Evolutionary conservation across 2,113 vertebrate species (phyloP).

Genomic region (Coreoperca whiteheadi): DNA sequence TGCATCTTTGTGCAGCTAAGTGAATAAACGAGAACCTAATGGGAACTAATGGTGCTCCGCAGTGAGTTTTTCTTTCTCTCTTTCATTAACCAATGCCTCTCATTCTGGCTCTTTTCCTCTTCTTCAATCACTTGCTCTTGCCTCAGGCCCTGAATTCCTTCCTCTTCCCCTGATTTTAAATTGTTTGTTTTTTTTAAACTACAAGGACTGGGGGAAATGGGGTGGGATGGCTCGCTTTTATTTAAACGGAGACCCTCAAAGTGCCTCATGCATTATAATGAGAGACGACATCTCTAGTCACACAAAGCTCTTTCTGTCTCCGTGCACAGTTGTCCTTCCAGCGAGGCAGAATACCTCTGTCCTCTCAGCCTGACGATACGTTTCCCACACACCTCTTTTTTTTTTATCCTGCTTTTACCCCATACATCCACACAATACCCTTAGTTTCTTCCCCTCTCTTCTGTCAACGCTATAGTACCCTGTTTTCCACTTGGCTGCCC

Average conservation of each 20-base stretch:
- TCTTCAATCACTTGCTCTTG: conserved; percentile 41
- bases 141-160: conserved; percentile 60
- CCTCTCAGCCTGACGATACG: conserved; percentile 30
- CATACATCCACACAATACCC: conserved; percentile 62
- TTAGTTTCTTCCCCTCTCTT: conserved; percentile 17
- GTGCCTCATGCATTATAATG: conserved; percentile 76
- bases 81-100: conserved; percentile 45
- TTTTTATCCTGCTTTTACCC: conserved; percentile 26
- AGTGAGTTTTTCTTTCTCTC: conserved; percentile 41
- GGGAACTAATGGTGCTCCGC: conserved; percentile 52
- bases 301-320: conserved; percentile 70
- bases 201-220: conserved; percentile 25
- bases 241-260: conserved; percentile 67
- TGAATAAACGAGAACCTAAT: conserved; percentile 65
- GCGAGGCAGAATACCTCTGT: conserved; percentile 48
- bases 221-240: conserved; percentile 53
- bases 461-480: conserved; percentile 54
- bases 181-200: conserved; percentile 20
- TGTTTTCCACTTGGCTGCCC: conserved; percentile 72
- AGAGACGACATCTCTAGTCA: conserved; percentile 74
- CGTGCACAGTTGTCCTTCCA: conserved; percentile 35
- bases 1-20: conserved; percentile 54
- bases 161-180: conserved; percentile 8
- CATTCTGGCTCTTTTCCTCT: conserved; percentile 34
- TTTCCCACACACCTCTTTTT: conserved; percentile 71